Evolutionary conservation across 2,797 vertebrate species (phyloP).

Genomic region (Eupleurogrammus muticus): DNA sequence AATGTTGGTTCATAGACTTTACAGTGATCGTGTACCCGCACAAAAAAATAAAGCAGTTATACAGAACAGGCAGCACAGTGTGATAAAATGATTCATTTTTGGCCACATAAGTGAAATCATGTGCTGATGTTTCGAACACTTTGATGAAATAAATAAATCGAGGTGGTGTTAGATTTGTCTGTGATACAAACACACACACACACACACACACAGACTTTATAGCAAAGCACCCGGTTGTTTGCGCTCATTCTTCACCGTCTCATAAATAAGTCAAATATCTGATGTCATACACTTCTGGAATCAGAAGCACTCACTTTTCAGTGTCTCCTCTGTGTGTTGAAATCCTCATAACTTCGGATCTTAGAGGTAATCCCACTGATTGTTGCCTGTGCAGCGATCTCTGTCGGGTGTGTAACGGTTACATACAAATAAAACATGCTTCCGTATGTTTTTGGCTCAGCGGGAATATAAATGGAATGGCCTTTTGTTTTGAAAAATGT

Average conservation of each 20-base stretch:
- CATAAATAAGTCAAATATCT: too few species aligned
- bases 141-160: too few species aligned
- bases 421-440: too few species aligned
- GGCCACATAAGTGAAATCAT: constrained; percentile 5
- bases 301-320: neutral
- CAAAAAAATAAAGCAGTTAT: neutral
- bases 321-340: neutral
- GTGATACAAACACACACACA: too few species aligned
- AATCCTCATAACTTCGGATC: neutral
- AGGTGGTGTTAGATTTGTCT: too few species aligned
- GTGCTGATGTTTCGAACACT: neutral
- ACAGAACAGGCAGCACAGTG: neutral
- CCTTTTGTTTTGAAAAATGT: too few species aligned
- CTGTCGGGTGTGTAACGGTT: neutral
- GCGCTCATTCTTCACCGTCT: too few species aligned
- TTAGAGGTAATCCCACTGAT: neutral
- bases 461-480: too few species aligned
- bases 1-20: neutral
- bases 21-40: constrained; percentile 7
- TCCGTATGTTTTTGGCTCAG: too few species aligned
- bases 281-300: neutral
- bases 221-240: too few species aligned
- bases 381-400: neutral
- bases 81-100: constrained; percentile 7
- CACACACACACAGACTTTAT: too few species aligned